Base-by-base conservation (phyloP, 1,140 invertebrate species). In the Panagrolaimus sp. region DNA sequence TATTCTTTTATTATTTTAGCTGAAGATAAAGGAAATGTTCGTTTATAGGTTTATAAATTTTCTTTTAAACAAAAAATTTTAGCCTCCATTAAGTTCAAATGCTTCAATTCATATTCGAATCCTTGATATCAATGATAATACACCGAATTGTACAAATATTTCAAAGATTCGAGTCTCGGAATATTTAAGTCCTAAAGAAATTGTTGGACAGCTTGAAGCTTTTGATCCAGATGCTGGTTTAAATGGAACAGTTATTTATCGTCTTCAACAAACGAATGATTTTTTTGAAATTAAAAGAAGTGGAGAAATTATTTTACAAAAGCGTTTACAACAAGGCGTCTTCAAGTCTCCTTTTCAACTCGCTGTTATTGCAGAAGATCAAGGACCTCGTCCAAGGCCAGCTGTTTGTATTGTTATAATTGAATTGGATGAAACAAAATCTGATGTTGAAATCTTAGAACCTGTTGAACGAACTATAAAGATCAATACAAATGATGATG, bases 71-170 rank as follows among this genome's bases (percentile, higher is more conserved):
- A 38, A 38, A 9, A 5, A 83, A 84, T 67, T 66, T 77, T 27
- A 84, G 83, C 23, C 78, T 13, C 46, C 63, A 7, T n/a, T 68
- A 45, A 66, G 89, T 0, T 89, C 89, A 64, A 89, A 88, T 65
- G 90, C 91, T 8, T 87, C 87, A 23, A 87, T 96, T 1, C 86
- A 87, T 46, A 88, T 96, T 0, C 87, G 87, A 1, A 87, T 94
- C 0, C 87, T 90, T 25, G 92, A 95, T 81, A 87, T 89, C 3
- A 95, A 95, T 80, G 92, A 95, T 79, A 92, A 93, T 75, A 87
- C 89, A 45, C 92, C 92, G 1, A 78, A 88, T 5, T 96, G 78
- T 45, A 25, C 65, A 1, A 70, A 69, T 3, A 66, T 79, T 45
- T 16, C 23, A 2, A 45, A 51, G 11, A 79, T 78, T 27, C 76